Percentiles rank a stretch among this genome's conserved stretches.
Evolutionary conservation across 2,113 vertebrate species (phyloP).

Genomic region (Grammomys surdaster): DNA sequence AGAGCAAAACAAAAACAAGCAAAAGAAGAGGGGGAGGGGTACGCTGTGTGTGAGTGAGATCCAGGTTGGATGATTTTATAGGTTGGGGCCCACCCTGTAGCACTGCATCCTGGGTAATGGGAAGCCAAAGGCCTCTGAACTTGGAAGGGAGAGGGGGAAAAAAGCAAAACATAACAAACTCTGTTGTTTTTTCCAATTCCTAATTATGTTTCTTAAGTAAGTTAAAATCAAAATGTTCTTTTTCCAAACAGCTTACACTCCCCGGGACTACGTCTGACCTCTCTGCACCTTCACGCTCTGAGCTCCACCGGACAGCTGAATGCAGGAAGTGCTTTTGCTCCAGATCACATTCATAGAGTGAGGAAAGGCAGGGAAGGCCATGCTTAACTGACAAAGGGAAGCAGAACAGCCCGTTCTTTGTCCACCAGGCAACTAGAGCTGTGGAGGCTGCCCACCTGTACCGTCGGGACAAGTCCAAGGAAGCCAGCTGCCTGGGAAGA

Average conservation of each 20-base stretch:
- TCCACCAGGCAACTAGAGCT: not conserved
- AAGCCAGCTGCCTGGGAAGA: not conserved
- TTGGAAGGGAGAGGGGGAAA: constrained; percentile 32
- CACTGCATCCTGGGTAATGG: constrained; percentile 32
- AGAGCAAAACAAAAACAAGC: constrained; percentile 64
- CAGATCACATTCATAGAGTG: constrained; percentile 58
- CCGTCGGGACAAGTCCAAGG: accelerated
- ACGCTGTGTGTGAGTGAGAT: constrained; percentile 37
- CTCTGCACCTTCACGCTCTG: not conserved
- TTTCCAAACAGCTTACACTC: constrained; percentile 23
- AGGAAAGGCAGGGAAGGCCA: constrained; percentile 78
- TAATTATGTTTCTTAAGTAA: constrained; percentile 65
- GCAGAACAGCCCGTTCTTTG: constrained; percentile 32
- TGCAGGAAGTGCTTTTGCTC: constrained; percentile 84
- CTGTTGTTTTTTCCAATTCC: constrained; percentile 57
- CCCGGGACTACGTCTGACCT: constrained; percentile 74
- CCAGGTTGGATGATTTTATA: constrained; percentile 62
- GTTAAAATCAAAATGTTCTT: constrained; percentile 46
- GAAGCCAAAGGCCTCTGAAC: constrained; percentile 38
- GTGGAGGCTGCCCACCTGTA: constrained; percentile 74
- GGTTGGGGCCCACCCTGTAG: constrained; percentile 34
- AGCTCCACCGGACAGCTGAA: not conserved
- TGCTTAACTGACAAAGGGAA: constrained; percentile 82
- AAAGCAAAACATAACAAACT: constrained; percentile 42
- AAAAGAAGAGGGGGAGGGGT: constrained; percentile 2